Evolutionary conservation across 2,113 vertebrate species (phyloP).

Genomic region (Gymnarchus niloticus): DNA sequence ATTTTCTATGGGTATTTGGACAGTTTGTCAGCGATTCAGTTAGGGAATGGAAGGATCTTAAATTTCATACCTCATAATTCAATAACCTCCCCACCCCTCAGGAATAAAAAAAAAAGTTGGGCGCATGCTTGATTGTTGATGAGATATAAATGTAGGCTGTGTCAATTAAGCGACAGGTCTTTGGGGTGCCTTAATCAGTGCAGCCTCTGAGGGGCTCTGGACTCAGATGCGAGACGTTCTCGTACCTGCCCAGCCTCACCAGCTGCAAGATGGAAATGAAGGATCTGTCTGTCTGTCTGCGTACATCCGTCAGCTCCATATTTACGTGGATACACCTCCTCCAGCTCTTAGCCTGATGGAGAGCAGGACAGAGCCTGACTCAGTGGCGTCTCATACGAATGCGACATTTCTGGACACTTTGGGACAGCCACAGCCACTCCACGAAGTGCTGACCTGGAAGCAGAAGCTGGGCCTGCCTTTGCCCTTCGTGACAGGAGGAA

Average conservation of each 20-base stretch:
- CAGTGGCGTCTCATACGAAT: not conserved
- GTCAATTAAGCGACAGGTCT: too few relatives aligned
- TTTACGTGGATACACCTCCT: slow-evolving; percentile 81
- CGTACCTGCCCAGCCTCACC: slow-evolving; percentile 84
- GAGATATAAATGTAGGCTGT: too few relatives aligned
- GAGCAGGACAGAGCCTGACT: not conserved
- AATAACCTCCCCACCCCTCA: too few relatives aligned
- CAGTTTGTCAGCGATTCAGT: too few relatives aligned
- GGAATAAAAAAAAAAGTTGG: too few relatives aligned
- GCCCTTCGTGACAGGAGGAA: slow-evolving; percentile 81
- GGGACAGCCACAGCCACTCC: not conserved
- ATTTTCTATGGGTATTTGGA: too few relatives aligned
- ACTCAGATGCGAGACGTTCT: too few relatives aligned
- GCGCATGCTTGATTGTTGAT: too few relatives aligned
- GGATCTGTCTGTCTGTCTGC: slow-evolving; percentile 77
- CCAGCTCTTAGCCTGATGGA: slow-evolving; percentile 83
- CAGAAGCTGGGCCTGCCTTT: slow-evolving; percentile 79
- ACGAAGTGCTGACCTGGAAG: slow-evolving; percentile 73
- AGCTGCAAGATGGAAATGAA: slow-evolving; percentile 86
- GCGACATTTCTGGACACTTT: not conserved
- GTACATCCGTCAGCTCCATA: slow-evolving; percentile 85
- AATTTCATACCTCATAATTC: too few relatives aligned
- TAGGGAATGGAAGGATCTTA: too few relatives aligned
- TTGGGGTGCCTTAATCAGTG: too few relatives aligned
- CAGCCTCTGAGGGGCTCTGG: not conserved